Base-by-base conservation (phyloP, 2,888 invertebrate species). In the Leptinotarsa tumamoca region DNA sequence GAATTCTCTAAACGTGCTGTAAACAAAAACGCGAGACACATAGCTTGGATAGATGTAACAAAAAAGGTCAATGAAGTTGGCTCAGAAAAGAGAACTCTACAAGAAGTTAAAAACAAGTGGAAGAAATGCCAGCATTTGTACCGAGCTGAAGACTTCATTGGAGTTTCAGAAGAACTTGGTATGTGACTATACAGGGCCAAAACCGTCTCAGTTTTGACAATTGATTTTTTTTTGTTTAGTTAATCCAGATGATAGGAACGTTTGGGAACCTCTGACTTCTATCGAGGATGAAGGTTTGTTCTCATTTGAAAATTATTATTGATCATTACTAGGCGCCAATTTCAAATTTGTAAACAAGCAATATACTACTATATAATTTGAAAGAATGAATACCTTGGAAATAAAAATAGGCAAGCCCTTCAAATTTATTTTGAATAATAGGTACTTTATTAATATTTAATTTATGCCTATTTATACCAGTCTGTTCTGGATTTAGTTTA, bases 51-150 rank as follows among this genome's bases (percentile, higher is more conserved):
- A 63, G 84, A 84, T 56, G 83, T 86, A 51, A 78, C 84, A 71
- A 81, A 81, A 68, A 81, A 81, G 73, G 86, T 86, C 23, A 86
- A 86, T 78, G 80, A 78, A 56, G 85, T 86, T 69, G 82, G 85
- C 43, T 43, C 78, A 56, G 86, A 85, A 77, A 80, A 82, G 67
- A 82, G 86, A 17, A 86, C 86, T 23, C 76, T 86, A 52, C 81
- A 83, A 67, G 86, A 86, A 78, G 84, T 86, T 18, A 86, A 86
- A 79, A 86, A 85, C 75, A 86, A 85, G 75, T 86, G 86, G 86
- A 86, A 86, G 75, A 85, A 86, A 78, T 84, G 84, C 78, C 83
- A 84, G 61, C 79, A 82, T 56, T 75, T 81, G 61, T 84, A 83
- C 69, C 80, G 75, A 15, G 69, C 79, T 4, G 82, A 80, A 43